Evolutionary conservation across 2,113 vertebrate species (phyloP).

Genomic region (Haemorhous mexicanus): DNA sequence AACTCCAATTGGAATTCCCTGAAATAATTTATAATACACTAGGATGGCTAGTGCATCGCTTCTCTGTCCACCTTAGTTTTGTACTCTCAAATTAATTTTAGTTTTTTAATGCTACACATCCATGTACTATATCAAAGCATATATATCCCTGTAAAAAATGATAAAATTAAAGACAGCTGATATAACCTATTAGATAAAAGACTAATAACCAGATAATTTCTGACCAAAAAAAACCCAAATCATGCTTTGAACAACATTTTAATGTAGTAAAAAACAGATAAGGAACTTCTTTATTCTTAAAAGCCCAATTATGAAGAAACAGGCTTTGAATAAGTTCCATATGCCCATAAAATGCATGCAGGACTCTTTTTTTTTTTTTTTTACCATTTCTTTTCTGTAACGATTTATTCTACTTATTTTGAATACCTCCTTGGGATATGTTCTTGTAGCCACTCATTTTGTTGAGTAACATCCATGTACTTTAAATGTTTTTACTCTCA

Average conservation of each 20-base stretch:
- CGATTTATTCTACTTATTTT: background rate
- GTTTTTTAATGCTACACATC: background rate
- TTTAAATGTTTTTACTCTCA: background rate
- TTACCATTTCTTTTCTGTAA: background rate
- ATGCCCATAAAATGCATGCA: background rate
- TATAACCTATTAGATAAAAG: background rate
- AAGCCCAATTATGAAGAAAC: slow-evolving; percentile 11
- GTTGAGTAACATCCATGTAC: background rate
- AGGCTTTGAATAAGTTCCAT: background rate
- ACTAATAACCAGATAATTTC: background rate
- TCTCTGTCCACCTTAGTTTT: background rate
- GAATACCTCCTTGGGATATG: background rate
- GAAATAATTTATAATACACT: background rate
- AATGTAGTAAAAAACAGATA: background rate
- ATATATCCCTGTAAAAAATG: background rate
- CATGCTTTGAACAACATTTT: background rate
- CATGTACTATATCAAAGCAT: background rate
- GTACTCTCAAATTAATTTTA: background rate
- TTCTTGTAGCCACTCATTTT: background rate
- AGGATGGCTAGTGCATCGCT: background rate
- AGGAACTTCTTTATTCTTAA: background rate
- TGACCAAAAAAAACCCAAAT: background rate
- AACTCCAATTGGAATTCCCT: background rate
- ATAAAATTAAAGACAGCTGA: background rate
- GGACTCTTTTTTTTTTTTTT: background rate